These are phyloP conservation scores for Nasonovia ribisnigri DNA, from an alignment of 2,888 invertebrate species.

Conservation along the genomic window DNA sequence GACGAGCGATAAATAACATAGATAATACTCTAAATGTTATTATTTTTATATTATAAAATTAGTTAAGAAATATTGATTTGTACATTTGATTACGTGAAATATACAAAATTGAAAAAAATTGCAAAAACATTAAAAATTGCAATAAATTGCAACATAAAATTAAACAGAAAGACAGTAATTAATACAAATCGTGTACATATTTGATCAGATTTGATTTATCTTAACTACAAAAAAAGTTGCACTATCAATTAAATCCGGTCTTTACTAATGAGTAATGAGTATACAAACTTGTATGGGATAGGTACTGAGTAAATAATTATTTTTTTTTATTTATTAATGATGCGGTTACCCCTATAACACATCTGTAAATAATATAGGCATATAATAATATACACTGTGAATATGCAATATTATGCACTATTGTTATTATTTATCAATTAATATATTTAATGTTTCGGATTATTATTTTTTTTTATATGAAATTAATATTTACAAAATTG, in stretches of 20 bases:
- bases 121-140: slow-evolving; percentile 13
- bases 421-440: too few species aligned
- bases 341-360: too few species aligned
- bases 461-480: too few species aligned
- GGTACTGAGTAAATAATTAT: too few species aligned
- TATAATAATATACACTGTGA: too few species aligned
- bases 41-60: slow-evolving; percentile 34
- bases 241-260: slow-evolving; percentile 8
- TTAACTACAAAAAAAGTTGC: slow-evolving; percentile 10
- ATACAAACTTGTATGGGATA: too few species aligned
- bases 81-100: slow-evolving; percentile 24
- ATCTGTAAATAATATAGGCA: too few species aligned
- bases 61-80: slow-evolving; percentile 2
- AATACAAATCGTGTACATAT: slow-evolving; percentile 4
- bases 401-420: too few species aligned
- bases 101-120: slow-evolving; percentile 26
- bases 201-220: slow-evolving; percentile 26
- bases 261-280: too few species aligned
- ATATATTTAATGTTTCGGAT: too few species aligned
- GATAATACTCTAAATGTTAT: slow-evolving; percentile 25
- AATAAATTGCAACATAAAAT: slow-evolving; percentile 34
- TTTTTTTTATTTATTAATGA: too few species aligned
- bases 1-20: slow-evolving; percentile 16
- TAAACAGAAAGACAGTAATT: slow-evolving; percentile 27
- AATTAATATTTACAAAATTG: too few species aligned